Evolutionary conservation across 2,888 invertebrate species (phyloP), one percentile per base, ranked within the genome.

Genomic region (Dioctria linearis): DNA sequence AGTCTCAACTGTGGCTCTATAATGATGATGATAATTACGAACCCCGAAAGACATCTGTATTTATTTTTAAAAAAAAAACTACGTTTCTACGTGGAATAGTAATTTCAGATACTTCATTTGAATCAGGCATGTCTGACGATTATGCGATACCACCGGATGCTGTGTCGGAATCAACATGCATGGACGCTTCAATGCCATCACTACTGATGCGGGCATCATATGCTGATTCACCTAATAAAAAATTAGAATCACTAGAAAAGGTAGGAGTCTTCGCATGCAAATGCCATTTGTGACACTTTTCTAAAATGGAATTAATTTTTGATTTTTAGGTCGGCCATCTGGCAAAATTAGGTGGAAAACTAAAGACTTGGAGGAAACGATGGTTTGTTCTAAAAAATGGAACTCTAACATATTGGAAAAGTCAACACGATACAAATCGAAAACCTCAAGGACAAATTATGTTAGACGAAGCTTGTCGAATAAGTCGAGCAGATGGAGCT

Each of bases 321-420:
- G 40, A n/a, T 51, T 13, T 80, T 49, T 40, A 89, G 89, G 86
- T 92, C 85, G 97, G 97, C 0, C 96, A 96, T 86, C 91, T 97
- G 61, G 96, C 96, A 61, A 96, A 96, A 88, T 90, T 96, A 84
- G 98, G 98, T 37, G 98, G 98, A 39, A 97, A 98, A 88, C 91
- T 98, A 40, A 98, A 98, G 90, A 98, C 98, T 0, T 98, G 98
- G 98, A 92, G 97, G 85, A 95, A 98, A 86, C 91, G 98, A 85
- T 99, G 97, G 96, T 98, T 98, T 87, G 96, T 98, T 3, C 90
- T 99, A 11, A 96, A 96, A 87, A 97, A 98, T 88, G 98, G 98
- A 61, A 94, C 94, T 0, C 91, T 99, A 3, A 95, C 94, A 1
- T 98, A 98, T 87, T 98, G 98, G 94, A 98, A 98, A 89, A 96